Conservation (phyloP, 1,140 invertebrate genomes). For the Rhyacophila brunnea region DNA sequence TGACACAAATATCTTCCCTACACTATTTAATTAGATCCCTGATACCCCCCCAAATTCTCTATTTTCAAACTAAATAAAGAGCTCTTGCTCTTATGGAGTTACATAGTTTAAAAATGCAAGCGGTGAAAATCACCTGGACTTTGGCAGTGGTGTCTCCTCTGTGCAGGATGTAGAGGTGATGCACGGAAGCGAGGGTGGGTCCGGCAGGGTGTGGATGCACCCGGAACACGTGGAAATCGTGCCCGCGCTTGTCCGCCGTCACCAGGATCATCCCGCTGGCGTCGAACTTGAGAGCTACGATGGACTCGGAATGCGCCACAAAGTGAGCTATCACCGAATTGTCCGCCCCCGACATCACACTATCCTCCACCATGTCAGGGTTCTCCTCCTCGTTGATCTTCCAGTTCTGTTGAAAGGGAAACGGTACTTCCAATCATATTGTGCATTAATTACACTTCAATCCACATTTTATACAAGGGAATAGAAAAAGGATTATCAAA, state of each 20-base stretch:
- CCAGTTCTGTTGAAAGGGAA: no score
- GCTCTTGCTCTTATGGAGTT: neutral
- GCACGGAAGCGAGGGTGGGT: constrained; percentile 83
- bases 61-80: neutral
- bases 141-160: constrained; percentile 82
- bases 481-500: no score
- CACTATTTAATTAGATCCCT: no score
- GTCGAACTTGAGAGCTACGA: constrained; percentile 91
- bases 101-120: neutral
- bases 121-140: constrained; percentile 57
- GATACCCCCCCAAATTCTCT: no score
- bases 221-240: constrained; percentile 94
- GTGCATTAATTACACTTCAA: no score
- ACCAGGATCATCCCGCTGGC: constrained; percentile 87
- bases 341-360: constrained; percentile 38
- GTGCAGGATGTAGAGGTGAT: constrained; percentile 94
- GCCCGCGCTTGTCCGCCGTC: constrained; percentile 90
- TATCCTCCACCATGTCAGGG: constrained; percentile 50
- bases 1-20: no score
- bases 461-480: no score
- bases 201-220: constrained; percentile 91
- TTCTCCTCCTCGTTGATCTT: constrained; percentile 51
- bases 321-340: constrained; percentile 90
- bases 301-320: constrained; percentile 86
- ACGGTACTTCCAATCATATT: no score